Evolutionary conservation across 2,797 vertebrate genomes (phyloP).

Genomic region (Oceanodroma leucorhoa): DNA sequence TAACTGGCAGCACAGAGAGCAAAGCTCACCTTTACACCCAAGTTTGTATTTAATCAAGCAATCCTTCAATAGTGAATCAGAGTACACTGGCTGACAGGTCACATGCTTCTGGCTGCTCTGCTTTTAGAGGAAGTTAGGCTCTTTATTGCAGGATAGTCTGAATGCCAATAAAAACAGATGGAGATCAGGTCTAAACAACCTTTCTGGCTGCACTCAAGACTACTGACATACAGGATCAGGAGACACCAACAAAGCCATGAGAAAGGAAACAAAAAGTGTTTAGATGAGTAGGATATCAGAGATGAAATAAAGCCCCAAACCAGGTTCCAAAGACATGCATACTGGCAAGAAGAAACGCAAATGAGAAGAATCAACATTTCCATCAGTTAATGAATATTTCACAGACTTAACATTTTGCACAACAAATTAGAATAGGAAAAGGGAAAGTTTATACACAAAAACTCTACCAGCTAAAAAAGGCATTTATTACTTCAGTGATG

Average conservation of each 20-base stretch:
- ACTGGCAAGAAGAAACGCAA: neutral
- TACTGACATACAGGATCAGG: neutral
- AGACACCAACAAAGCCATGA: neutral
- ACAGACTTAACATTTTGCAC: neutral
- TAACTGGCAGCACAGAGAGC: neutral
- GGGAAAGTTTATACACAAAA: neutral
- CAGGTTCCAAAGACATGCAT: neutral
- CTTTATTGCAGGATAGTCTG: neutral
- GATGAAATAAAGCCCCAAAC: neutral
- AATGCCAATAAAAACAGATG: conserved; percentile 40
- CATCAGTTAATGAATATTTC: neutral
- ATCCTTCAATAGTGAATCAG: neutral
- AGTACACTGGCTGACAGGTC: neutral
- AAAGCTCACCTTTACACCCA: conserved; percentile 35
- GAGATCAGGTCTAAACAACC: conserved; percentile 22
- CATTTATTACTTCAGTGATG: neutral
- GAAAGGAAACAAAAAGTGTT: neutral
- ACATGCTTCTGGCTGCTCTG: neutral
- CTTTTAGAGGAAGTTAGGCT: conserved; percentile 30
- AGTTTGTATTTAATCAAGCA: neutral
- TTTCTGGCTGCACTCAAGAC: neutral
- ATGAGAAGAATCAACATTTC: neutral
- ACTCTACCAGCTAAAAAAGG: neutral
- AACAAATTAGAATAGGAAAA: neutral
- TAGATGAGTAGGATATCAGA: neutral